A percentile compares a stretch with the other conserved stretches of the same genome.
These are phyloP conservation scores for Bembecia ichneumoniformis DNA, from an alignment of 2,888 invertebrate species.

Conservation along the genomic window DNA sequence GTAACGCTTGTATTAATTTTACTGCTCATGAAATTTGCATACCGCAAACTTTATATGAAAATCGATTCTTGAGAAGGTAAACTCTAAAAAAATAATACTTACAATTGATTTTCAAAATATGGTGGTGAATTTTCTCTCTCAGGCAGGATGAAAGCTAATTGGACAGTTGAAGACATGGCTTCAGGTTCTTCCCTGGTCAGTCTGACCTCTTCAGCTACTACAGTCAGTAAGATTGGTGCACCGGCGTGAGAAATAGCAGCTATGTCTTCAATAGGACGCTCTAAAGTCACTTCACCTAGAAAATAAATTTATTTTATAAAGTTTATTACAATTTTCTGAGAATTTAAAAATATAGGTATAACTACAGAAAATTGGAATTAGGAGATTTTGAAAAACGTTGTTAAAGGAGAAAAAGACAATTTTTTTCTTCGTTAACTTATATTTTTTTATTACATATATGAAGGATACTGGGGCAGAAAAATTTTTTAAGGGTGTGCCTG, in stretches of 20 bases:
- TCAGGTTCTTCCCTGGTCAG: constrained; percentile 80
- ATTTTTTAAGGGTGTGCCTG: no score
- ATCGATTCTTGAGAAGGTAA: not conserved
- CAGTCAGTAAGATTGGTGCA: constrained; percentile 85
- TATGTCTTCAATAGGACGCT: constrained; percentile 83
- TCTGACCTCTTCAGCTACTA: constrained; percentile 89
- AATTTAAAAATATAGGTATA: not conserved
- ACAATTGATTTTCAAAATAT: constrained; percentile 85
- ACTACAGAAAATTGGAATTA: no score
- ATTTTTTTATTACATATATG: no score
- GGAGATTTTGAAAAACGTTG: no score
- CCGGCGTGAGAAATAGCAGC: constrained; percentile 86
- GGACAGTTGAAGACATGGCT: constrained; percentile 85
- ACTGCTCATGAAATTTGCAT: no score
- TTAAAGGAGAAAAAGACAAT: no score
- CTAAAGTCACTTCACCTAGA: constrained; percentile 59
- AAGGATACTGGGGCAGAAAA: no score
- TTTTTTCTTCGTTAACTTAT: no score
- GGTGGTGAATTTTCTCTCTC: constrained; percentile 83
- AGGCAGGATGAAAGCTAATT: constrained; percentile 86
- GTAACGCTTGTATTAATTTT: no score
- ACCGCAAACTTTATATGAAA: no score
- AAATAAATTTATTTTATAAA: constrained; percentile 10
- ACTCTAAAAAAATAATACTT: constrained; percentile 34
- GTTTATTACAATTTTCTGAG: not conserved